Evolutionary conservation across 2,797 vertebrate species (phyloP), one percentile per base, ranked within the genome.

Genomic region (Anguilla obscura): DNA sequence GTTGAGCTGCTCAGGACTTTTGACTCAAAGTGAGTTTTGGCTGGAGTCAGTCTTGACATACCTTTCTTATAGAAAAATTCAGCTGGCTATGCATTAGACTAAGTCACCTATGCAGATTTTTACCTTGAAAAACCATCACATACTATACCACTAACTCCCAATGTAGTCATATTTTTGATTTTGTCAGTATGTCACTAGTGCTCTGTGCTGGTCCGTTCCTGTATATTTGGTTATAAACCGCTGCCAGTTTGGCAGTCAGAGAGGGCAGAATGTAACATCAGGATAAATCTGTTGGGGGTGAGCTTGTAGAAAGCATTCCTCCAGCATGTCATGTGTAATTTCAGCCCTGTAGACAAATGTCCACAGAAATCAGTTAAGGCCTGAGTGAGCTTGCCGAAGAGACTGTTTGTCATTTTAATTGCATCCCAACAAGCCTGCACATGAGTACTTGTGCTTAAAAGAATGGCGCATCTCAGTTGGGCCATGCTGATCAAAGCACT

Each of bases 401-500:
- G 45, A 52, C 40, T 33, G 21, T 86, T 71, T 86, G 63, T 86
- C 40, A 69, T 71, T 69, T 86, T 86, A 69, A 69, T 71, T 69
- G 63, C 63, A 48, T 84, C 85, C 12, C 30, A 14, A 87, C 86
- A 82, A 83, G 86, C 56, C 54, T 82, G 54, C 18, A 66, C 86
- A 83, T 33, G 79, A 80, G 40, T 50, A 18, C 79, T 58, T 36
- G 79, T 2, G 40, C 36, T 36, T 45, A 71, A 66, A n/a, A n/a
- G 60, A 71, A 45, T 71, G 45, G 24, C 7, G 9, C 21, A 0
- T 90, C 30, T 0, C 0, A 48, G n/a, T n/a, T 82, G 18, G n/a
- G 45, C 79, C 79, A 50, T 21, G 3, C 18, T 45, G 9, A 33
- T 40, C 21, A 63, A 45, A 63, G 56, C 33, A 63, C 56, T 85